Base-by-base conservation (phyloP, 2,113 vertebrate genomes). In the Mohoua ochrocephala region DNA sequence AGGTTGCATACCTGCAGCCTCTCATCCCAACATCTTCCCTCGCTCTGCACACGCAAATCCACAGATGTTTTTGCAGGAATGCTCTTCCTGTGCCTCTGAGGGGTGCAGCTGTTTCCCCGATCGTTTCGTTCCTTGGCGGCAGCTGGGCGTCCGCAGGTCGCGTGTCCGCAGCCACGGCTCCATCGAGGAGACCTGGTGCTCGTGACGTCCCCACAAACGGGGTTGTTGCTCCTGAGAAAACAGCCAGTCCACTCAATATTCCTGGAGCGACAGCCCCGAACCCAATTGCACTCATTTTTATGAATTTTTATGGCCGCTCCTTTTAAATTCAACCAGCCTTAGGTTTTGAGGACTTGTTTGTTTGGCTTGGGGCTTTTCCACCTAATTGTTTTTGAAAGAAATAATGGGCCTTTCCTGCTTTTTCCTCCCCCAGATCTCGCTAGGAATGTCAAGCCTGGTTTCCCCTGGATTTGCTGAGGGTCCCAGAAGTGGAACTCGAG, bases 31-130 rank as follows among this genome's bases (percentile, higher is more conserved):
- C 13, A 1, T 35, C 74, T 63, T 45, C 52, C 35, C 53, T 12
- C 15, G 31, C 16, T 28, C 39, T 10, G 10, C 35, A 15, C 19
- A 15, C 9, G 45, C 63, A 84, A 47, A 89, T 42, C 78, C 37
- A 33, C 59, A 85, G 75, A 41, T 56, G 57, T 45, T 86, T 86
- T 49, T 41, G 61, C 45, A 88, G 74, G 49, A 96, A 89, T 82
- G 52, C 10, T 90, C 63, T 91, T 93, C 53, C 79, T 69, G 35
- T 45, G 70, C 85, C 75, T 91, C 81, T 77, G 53, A 93, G 79
- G 84, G 47, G 3, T 71, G 53, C 85, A 92, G 63, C 79, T 89
- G 57, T 41, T 93, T 63, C 75, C 35, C 41, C 14, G 26, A 42
- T 31, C 0, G 7, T 22, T 71, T 71, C 11, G 2, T 23, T 65